Base-by-base conservation (phyloP, 2,113 vertebrate genomes). In the Emberiza fucata region DNA sequence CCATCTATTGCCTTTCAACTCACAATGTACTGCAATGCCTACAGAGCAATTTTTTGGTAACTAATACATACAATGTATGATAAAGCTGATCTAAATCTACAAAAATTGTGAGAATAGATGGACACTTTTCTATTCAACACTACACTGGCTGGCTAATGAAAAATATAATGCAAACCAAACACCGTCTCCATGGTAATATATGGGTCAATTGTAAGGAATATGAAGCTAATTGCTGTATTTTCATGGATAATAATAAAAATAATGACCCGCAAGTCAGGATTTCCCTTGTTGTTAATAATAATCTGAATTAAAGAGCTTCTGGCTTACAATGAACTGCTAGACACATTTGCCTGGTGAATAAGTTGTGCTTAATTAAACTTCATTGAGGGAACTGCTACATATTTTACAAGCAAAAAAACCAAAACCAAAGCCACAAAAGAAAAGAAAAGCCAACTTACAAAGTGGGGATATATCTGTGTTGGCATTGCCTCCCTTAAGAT, bases 401-500 rank as follows among this genome's bases (percentile, higher is more conserved):
- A 88, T 64, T 93, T 94, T 57, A 92, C 21, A 42, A 69, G 29
- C 50, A 72, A 87, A 79, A 79, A 90, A 66, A 54, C 14, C 50
- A 89, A 94, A 92, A 65, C 3, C 39, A 86, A 83, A 63, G 24
- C 28, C n/a, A 66, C 14, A 56, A 83, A 89, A 89, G 47, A 68
- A 83, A 86, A 88, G 56, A 47, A 73, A 90, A 71, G 51, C 21
- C 73, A 86, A 98, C 99, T 96, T 98, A 99, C 99, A 98, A 93
- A 98, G 98, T 66, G 98, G 98, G 14, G 98, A 97, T 92, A 95
- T 70, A 95, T 99, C 98, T 81, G 98, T 80, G 39, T 97, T 97
- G 89, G 97, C 80, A 88, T 88, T 96, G 71, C 98, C 98, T 97
- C 98, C 98, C 97, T 98, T 98, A 94, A 98, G 97, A 97, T 99